A percentile compares a stretch with the other conserved stretches of the same genome.
These are phyloP conservation scores for Pollenia amentaria DNA, from an alignment of 2,888 invertebrate genomes.

Conservation along the genomic window DNA sequence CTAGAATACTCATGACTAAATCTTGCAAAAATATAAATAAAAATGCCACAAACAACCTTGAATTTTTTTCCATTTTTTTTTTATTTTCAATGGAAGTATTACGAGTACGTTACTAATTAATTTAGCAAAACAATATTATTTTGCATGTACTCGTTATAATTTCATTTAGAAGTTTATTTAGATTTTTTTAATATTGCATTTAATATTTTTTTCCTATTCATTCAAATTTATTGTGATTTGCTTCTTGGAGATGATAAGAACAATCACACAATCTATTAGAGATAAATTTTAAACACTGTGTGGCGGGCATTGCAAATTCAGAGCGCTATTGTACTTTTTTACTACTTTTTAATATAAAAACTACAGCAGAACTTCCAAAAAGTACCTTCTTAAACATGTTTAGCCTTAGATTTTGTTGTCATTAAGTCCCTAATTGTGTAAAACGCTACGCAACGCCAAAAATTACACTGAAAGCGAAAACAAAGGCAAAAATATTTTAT, in stretches of 20 bases:
- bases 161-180: constrained; percentile 29
- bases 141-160: constrained; percentile 56
- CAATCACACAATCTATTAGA: too few relatives aligned
- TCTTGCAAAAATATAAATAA: constrained; percentile 17
- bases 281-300: too few relatives aligned
- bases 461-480: too few relatives aligned
- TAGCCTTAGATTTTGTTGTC: too few relatives aligned
- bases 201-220: not conserved
- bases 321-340: too few relatives aligned
- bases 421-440: too few relatives aligned
- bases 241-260: not conserved
- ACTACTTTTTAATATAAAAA: too few relatives aligned
- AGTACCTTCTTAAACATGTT: too few relatives aligned
- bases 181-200: not conserved
- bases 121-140: constrained; percentile 64
- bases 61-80: constrained; percentile 44
- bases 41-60: constrained; percentile 60
- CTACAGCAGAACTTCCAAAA: too few relatives aligned
- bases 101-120: constrained; percentile 50
- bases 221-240: not conserved
- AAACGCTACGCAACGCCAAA: too few relatives aligned
- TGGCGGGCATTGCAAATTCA: too few relatives aligned
- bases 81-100: constrained; percentile 29
- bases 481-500: too few relatives aligned
- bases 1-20: constrained; percentile 45